These are phyloP conservation scores for Entomobrya multifasciata DNA, from an alignment of 2,888 invertebrate genomes.

Conservation along the genomic window DNA sequence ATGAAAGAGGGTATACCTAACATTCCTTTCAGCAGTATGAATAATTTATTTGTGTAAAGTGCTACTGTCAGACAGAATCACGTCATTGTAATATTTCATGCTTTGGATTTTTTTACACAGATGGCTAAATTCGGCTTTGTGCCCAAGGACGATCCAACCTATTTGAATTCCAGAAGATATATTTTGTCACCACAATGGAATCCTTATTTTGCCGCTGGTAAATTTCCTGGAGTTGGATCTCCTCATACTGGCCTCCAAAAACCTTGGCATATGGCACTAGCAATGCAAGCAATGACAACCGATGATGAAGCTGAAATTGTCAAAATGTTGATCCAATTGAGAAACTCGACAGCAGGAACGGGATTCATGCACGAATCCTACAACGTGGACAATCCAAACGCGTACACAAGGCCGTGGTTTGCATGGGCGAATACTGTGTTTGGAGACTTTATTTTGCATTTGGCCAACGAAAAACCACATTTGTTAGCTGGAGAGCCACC, in stretches of 20 bases:
- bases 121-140: slow-evolving; percentile 76
- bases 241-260: slow-evolving; percentile 77
- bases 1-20: too few species aligned
- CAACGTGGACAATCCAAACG: slow-evolving; percentile 70
- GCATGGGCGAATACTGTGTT: slow-evolving; percentile 78
- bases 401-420: slow-evolving; percentile 74
- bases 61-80: too few species aligned
- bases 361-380: slow-evolving; percentile 77
- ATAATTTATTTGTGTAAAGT: too few species aligned
- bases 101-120: slow-evolving; percentile 46
- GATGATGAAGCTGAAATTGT: slow-evolving; percentile 73
- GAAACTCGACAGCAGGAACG: slow-evolving; percentile 76
- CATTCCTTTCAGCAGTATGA: neutral
- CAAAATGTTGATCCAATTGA: slow-evolving; percentile 64
- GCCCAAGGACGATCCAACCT: slow-evolving; percentile 68
- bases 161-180: slow-evolving; percentile 76
- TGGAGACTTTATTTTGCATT: slow-evolving; percentile 75
- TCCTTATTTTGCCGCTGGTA: slow-evolving; percentile 72
- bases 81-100: too few species aligned
- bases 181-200: slow-evolving; percentile 75
- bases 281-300: slow-evolving; percentile 77
- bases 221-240: slow-evolving; percentile 75
- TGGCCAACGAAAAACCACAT: slow-evolving; percentile 73
- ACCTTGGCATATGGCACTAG: slow-evolving; percentile 76
- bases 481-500: slow-evolving; percentile 57